These are phyloP conservation scores for Nemopilema nomurai DNA, from an alignment of 30 jellyfish, hydroid and myxozoan species.

Conservation along the genomic window DNA sequence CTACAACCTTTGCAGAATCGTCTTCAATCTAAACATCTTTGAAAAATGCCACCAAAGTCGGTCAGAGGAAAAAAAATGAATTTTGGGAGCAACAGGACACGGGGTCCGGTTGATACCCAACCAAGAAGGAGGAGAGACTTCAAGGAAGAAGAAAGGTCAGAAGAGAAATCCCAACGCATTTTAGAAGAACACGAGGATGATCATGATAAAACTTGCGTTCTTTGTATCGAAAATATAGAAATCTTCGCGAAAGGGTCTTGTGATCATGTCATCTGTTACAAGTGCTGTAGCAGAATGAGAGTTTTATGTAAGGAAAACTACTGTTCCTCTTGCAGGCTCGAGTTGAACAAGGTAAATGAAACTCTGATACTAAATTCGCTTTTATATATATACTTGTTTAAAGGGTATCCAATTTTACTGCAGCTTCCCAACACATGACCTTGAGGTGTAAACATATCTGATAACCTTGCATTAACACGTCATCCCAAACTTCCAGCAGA, in stretches of 20 bases:
- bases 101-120: neutral
- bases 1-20: neutral
- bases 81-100: constrained; percentile 22
- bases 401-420: too few relatives aligned
- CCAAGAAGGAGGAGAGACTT: neutral
- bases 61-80: constrained; percentile 49
- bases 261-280: constrained; percentile 88
- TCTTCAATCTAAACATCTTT: neutral
- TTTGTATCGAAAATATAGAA: constrained; percentile 76
- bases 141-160: constrained; percentile 1
- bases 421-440: too few relatives aligned
- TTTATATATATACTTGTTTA: too few relatives aligned
- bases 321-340: constrained; percentile 88
- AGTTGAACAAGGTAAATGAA: constrained; percentile 68
- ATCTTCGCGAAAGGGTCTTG: constrained; percentile 81
- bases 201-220: constrained; percentile 59
- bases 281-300: constrained; percentile 91
- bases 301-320: constrained; percentile 75
- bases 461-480: too few relatives aligned
- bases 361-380: neutral
- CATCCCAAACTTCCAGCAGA: too few relatives aligned
- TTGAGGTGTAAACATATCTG: too few relatives aligned
- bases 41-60: constrained; percentile 31
- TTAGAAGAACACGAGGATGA: constrained; percentile 19
- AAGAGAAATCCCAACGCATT: neutral